A percentile compares a stretch with the other conserved stretches of the same genome.
Conservation (phyloP, 2,797 vertebrate species). For the Parauchenoglanis punctatus region DNA sequence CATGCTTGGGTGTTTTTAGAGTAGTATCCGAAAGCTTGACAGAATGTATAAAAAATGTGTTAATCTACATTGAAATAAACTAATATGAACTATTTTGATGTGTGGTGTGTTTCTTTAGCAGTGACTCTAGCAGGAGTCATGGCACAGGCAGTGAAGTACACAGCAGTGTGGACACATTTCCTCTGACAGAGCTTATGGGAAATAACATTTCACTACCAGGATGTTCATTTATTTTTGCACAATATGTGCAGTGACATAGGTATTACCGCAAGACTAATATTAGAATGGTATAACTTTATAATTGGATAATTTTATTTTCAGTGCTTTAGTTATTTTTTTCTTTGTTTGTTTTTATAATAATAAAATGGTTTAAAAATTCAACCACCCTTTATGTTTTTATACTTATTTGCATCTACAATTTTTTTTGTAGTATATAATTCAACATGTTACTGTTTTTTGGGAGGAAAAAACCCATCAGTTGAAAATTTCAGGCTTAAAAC, state of each 20-base stretch:
- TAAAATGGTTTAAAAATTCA: background rate
- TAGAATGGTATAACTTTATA: background rate
- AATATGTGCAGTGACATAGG: background rate
- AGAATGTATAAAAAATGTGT: background rate
- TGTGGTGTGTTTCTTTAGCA: constrained; percentile 12
- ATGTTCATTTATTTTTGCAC: constrained; percentile 18
- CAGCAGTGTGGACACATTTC: constrained; percentile 9
- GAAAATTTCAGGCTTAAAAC: background rate
- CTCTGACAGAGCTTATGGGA: constrained; percentile 11
- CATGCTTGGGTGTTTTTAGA: background rate
- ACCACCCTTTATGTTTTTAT: background rate
- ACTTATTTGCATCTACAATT: background rate
- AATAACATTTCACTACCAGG: constrained; percentile 13
- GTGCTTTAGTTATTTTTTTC: background rate
- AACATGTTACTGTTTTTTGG: background rate
- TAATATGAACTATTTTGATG: background rate
- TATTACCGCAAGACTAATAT: background rate
- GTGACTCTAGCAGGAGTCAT: background rate
- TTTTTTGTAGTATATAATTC: background rate
- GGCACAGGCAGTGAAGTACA: background rate
- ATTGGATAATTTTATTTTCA: background rate
- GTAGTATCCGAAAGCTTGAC: background rate
- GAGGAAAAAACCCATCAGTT: background rate
- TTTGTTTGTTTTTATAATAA: background rate
- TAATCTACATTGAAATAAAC: constrained; percentile 17